phyloP scores from a whole-genome alignment of 2,797 vertebrate genomes.

The Falco columbarius region DNA sequence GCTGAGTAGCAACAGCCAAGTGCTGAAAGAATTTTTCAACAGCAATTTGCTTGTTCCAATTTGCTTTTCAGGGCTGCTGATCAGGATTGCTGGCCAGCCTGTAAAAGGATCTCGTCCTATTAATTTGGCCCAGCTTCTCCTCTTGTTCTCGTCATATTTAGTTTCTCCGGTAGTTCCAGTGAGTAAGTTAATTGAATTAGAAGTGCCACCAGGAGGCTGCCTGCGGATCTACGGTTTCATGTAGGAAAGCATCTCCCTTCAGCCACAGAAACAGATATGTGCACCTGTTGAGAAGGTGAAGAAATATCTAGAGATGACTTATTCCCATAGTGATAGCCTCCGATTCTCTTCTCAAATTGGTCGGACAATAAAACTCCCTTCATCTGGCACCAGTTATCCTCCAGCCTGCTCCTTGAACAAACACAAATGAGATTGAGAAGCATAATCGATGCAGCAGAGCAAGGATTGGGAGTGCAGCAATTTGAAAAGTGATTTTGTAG shows the following conservation, averaged over 20 bases:
- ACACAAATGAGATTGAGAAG: not conserved
- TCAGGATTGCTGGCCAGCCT: constrained; percentile 68
- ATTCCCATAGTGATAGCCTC: not conserved
- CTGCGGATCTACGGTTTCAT: constrained; percentile 53
- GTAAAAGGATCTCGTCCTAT: constrained; percentile 78
- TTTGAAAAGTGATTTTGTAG: not conserved
- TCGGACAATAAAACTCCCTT: not conserved
- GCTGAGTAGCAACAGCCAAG: constrained; percentile 76
- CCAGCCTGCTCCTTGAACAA: not conserved
- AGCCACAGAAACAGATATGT: constrained; percentile 52
- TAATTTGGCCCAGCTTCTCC: constrained; percentile 74
- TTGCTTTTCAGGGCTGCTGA: constrained; percentile 80
- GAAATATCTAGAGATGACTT: constrained; percentile 26
- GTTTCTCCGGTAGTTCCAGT: constrained; percentile 71
- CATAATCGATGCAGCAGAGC: accelerated
- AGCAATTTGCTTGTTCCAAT: constrained; percentile 82
- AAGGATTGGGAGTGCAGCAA: not conserved
- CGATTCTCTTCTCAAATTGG: not conserved
- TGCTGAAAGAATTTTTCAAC: constrained; percentile 83
- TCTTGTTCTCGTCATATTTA: constrained; percentile 74
- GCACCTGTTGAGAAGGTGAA: constrained; percentile 63
- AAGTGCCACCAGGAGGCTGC: constrained; percentile 49
- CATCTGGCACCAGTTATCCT: not conserved
- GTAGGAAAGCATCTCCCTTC: constrained; percentile 20
- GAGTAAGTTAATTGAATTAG: constrained; percentile 76